Conservation (phyloP, 2,797 vertebrate genomes). For the Bovichtus diacanthus region DNA sequence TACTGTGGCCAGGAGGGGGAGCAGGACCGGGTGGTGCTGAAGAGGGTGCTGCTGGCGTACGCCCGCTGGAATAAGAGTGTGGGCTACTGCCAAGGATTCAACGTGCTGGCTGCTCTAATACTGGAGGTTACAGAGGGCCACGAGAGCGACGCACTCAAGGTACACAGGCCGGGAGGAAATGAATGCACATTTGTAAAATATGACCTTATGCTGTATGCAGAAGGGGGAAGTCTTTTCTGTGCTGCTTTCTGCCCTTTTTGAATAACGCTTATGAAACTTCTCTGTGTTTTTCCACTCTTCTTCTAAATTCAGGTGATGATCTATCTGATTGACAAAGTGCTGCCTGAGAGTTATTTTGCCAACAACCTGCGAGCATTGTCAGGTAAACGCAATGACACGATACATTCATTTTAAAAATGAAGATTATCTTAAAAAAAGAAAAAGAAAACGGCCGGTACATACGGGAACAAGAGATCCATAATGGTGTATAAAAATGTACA, state of each 20-base stretch:
- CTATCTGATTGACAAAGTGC: slow-evolving; percentile 98
- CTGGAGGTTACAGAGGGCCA: slow-evolving; percentile 96
- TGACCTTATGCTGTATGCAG: neutral
- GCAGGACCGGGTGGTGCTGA: slow-evolving; percentile 96
- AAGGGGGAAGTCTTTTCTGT: neutral
- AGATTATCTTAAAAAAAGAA: neutral
- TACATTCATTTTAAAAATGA: neutral
- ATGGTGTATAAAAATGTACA: neutral
- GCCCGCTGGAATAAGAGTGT: slow-evolving; percentile 98
- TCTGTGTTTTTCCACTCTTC: neutral
- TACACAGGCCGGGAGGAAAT: slow-evolving; percentile 57
- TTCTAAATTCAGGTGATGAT: slow-evolving; percentile 93
- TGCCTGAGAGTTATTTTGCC: slow-evolving; percentile 98
- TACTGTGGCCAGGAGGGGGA: slow-evolving; percentile 98
- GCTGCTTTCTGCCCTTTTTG: neutral
- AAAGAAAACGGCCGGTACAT: neutral
- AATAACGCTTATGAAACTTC: neutral
- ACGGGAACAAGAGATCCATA: neutral
- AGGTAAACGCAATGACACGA: slow-evolving; percentile 50
- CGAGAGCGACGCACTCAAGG: slow-evolving; percentile 97
- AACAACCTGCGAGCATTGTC: slow-evolving; percentile 96
- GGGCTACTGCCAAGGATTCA: slow-evolving; percentile 99
- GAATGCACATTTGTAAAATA: neutral
- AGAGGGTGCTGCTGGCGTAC: slow-evolving; percentile 94
- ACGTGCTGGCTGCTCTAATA: slow-evolving; percentile 96